Conservation (phyloP, 2,888 invertebrate genomes). For the Troides helena region DNA sequence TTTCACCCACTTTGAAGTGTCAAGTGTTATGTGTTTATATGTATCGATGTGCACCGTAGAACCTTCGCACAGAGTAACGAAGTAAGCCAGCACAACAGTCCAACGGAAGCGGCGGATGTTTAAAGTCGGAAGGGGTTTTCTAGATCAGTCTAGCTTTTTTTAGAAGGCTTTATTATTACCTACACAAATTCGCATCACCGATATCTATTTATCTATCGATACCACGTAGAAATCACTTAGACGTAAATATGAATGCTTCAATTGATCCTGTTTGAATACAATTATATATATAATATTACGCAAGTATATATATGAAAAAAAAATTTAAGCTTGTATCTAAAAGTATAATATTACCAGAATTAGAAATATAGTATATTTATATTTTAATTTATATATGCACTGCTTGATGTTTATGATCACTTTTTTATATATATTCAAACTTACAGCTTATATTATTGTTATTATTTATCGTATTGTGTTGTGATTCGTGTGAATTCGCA, state of each 20-base stretch:
- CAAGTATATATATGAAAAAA: not conserved
- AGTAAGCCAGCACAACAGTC: slow-evolving; percentile 35
- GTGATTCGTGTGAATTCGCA: too few species aligned
- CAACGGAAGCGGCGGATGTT: slow-evolving; percentile 25
- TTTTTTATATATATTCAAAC: too few species aligned
- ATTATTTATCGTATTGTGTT: too few species aligned
- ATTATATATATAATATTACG: too few species aligned
- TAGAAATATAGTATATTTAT: not conserved
- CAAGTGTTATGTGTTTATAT: slow-evolving; percentile 60
- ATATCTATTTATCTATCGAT: not conserved
- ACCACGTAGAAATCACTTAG: not conserved
- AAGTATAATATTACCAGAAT: not conserved
- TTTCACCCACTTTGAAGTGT: slow-evolving; percentile 74
- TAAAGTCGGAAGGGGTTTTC: slow-evolving; percentile 23
- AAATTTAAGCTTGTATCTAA: not conserved
- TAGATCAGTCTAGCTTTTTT: slow-evolving; percentile 33
- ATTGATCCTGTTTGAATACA: too few species aligned
- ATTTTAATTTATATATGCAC: not conserved
- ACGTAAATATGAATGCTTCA: slow-evolving; percentile 15
- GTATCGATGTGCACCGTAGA: slow-evolving; percentile 66
- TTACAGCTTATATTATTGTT: too few species aligned
- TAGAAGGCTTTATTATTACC: slow-evolving; percentile 71
- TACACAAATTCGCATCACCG: slow-evolving; percentile 75
- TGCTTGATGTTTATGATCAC: not conserved
- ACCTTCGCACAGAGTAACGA: slow-evolving; percentile 42